phyloP scores from a whole-genome alignment of 1,140 invertebrate species.

The Paraescarpia echinospica region DNA sequence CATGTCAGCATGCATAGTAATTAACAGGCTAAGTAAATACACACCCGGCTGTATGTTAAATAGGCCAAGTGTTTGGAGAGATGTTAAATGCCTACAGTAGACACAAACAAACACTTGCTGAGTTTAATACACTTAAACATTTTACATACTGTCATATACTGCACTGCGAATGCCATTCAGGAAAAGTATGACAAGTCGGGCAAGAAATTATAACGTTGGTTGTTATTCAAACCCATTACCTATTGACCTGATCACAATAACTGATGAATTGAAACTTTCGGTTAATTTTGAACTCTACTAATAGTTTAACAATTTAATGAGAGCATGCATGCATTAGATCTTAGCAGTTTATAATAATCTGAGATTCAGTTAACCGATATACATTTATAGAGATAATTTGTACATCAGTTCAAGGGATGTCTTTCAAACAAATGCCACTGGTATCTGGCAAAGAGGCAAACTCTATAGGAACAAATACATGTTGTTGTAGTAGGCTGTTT shows the following conservation, averaged over 20 bases:
- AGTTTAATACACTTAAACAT: not conserved
- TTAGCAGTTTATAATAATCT: not conserved
- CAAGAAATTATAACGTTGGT: not conserved
- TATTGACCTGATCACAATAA: not conserved
- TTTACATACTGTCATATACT: not conserved
- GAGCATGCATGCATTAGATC: not conserved
- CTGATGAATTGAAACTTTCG: not conserved
- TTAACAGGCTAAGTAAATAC: conserved; percentile 6
- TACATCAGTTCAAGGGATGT: not conserved
- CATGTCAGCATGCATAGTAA: not conserved
- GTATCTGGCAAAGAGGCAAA: not conserved
- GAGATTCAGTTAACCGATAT: not conserved
- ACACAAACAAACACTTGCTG: not conserved
- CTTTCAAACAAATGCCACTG: not conserved
- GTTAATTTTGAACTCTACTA: no score
- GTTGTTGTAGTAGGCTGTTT: not conserved
- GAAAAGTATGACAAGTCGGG: not conserved
- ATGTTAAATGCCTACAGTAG: not conserved
- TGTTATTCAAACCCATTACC: not conserved
- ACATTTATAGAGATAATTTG: not conserved
- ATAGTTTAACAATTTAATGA: no score
- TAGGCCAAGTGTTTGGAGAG: not conserved
- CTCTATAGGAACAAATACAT: not conserved
- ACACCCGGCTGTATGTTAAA: not conserved
- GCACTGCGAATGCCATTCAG: not conserved